Percentiles rank a stretch among this genome's conserved stretches.
These are phyloP conservation scores for Phanerotoma sp. DNA, from an alignment of 2,888 invertebrate genomes.

Conservation along the genomic window DNA sequence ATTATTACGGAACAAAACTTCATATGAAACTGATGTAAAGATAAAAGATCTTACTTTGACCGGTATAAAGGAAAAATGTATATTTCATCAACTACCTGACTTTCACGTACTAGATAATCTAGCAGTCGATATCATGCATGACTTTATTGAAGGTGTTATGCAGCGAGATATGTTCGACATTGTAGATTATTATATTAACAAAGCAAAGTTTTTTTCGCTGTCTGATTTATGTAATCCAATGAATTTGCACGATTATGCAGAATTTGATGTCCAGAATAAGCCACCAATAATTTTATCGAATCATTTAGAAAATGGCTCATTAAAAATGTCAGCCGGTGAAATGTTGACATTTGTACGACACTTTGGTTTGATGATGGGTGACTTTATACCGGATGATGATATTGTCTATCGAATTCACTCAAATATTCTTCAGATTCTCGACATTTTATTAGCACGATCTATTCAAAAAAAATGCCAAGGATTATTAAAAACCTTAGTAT, in stretches of 20 bases:
- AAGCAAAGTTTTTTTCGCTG: constrained; percentile 14
- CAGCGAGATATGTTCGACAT: constrained; percentile 25
- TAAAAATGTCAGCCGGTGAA: constrained; percentile 28
- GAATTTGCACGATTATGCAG: constrained; percentile 21
- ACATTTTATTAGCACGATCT: not conserved
- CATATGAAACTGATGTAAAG: constrained; percentile 8
- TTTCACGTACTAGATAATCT: constrained; percentile 20
- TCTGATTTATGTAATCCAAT: constrained; percentile 17
- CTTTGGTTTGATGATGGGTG: constrained; percentile 19
- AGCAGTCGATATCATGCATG: constrained; percentile 24
- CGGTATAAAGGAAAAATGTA: constrained; percentile 14
- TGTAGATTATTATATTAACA: constrained; percentile 21
- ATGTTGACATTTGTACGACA: constrained; percentile 25
- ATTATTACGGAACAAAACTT: constrained; percentile 5
- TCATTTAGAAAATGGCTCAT: constrained; percentile 22
- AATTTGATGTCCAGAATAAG: constrained; percentile 20
- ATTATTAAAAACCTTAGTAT: not conserved
- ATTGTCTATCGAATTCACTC: constrained; percentile 23
- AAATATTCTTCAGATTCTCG: constrained; percentile 20
- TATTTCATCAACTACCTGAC: constrained; percentile 9
- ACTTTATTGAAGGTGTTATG: constrained; percentile 25
- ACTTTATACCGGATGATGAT: constrained; percentile 21
- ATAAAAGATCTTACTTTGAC: constrained; percentile 1
- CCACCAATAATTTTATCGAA: constrained; percentile 24
- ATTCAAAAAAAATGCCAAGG: not conserved